These are phyloP conservation scores for Formicarius rufipectus DNA, from an alignment of 2,113 vertebrate species.

Conservation along the genomic window DNA sequence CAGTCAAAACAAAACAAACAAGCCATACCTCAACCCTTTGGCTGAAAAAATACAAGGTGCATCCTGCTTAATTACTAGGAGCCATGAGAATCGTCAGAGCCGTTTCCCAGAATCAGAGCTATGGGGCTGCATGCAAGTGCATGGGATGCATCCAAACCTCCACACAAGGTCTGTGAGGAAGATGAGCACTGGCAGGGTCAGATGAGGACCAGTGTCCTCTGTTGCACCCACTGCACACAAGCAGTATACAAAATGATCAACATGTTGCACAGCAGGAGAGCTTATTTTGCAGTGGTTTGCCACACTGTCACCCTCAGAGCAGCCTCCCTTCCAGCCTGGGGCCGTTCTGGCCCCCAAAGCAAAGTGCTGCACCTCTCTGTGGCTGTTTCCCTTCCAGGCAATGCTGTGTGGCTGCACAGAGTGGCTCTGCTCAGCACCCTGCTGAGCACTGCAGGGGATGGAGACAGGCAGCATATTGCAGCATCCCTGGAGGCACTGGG, in stretches of 20 bases:
- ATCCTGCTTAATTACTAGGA: background rate
- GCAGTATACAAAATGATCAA: background rate
- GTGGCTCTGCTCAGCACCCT: background rate
- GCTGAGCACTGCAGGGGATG: background rate
- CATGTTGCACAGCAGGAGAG: background rate
- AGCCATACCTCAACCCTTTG: background rate
- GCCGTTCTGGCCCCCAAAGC: background rate
- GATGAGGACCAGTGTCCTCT: background rate
- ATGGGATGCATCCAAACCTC: background rate
- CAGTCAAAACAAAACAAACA: background rate
- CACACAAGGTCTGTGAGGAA: accelerated
- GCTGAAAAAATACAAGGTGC: background rate
- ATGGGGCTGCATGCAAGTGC: accelerated
- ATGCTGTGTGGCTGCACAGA: accelerated
- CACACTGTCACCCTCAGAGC: background rate
- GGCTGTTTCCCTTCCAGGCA: background rate
- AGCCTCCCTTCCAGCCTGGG: background rate
- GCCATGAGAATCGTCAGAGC: background rate
- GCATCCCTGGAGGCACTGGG: background rate
- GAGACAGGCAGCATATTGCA: background rate
- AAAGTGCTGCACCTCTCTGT: background rate
- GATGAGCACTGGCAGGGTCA: background rate
- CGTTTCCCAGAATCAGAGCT: background rate
- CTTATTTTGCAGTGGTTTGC: background rate
- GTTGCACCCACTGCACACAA: background rate